phyloP scores from a whole-genome alignment of 1,140 invertebrate genomes.

The Parapsyche elsis region DNA sequence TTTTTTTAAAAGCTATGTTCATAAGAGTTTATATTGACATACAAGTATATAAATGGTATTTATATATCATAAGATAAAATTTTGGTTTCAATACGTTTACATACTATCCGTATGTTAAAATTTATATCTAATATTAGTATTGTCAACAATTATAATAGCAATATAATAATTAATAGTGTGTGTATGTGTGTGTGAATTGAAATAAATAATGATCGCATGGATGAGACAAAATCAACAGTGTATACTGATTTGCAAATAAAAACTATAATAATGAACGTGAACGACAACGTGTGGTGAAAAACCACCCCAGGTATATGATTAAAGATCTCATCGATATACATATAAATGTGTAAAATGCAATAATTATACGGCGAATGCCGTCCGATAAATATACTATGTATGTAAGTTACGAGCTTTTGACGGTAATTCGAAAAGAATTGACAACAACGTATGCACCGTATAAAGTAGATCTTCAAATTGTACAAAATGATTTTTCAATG shows the following conservation, averaged over 20 bases:
- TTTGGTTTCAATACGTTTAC: conserved; percentile 43
- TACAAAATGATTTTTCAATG: background rate
- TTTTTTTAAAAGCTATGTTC: conserved; percentile 4
- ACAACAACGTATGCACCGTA: conserved; percentile 19
- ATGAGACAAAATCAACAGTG: conserved; percentile 1
- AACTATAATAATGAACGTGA: background rate
- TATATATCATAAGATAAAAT: conserved; percentile 52
- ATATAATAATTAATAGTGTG: background rate
- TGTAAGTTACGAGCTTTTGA: background rate
- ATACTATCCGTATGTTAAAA: conserved; percentile 41
- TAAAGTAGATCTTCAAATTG: too few relatives aligned
- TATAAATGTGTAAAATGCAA: conserved; percentile 26
- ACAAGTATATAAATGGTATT: conserved; percentile 38
- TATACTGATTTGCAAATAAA: conserved; percentile 13
- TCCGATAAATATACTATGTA: background rate
- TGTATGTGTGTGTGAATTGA: background rate
- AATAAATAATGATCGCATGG: conserved; percentile 23
- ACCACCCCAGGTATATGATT: background rate
- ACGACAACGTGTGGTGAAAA: background rate
- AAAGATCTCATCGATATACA: background rate
- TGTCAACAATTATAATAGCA: conserved; percentile 50
- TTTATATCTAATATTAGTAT: conserved; percentile 51
- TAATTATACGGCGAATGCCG: conserved; percentile 1
- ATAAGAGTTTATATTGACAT: conserved; percentile 29
- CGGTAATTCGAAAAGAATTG: background rate